These are phyloP conservation scores for Bos indicus DNA, from an alignment of 2,113 vertebrate species.

Conservation along the genomic window DNA sequence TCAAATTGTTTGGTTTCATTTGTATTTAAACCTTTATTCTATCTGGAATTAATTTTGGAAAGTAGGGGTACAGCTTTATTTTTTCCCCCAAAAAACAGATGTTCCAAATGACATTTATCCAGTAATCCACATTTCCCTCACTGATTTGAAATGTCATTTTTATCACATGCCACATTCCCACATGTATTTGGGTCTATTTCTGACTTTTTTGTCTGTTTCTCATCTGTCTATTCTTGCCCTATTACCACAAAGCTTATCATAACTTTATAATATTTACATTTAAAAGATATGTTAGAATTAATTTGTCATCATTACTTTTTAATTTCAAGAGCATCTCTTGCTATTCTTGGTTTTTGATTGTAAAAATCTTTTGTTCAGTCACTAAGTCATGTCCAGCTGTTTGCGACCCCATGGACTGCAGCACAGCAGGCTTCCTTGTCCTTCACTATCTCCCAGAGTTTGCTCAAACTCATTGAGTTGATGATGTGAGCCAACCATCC, in stretches of 20 bases:
- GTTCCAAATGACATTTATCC: background rate
- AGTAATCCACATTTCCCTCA: background rate
- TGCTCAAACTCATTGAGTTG: background rate
- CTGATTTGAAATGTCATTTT: background rate
- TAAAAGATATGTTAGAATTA: background rate
- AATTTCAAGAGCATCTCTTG: background rate
- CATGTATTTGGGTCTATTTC: conserved; percentile 3
- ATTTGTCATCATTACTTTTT: background rate
- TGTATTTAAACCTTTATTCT: background rate
- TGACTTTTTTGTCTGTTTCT: background rate
- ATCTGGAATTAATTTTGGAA: background rate
- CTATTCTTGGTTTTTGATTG: background rate
- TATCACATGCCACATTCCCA: background rate
- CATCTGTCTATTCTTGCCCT: background rate
- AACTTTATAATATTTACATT: background rate
- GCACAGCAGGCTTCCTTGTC: background rate
- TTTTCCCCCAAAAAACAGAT: background rate
- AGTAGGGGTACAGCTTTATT: background rate
- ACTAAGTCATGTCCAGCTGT: fast-evolving
- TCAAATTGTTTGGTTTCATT: background rate
- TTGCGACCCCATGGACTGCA: background rate
- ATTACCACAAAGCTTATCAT: background rate
- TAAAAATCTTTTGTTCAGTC: background rate
- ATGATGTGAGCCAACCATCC: background rate
- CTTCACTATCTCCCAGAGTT: background rate